phyloP scores from a whole-genome alignment of 2,113 vertebrate species.

The Silurus asotus region DNA sequence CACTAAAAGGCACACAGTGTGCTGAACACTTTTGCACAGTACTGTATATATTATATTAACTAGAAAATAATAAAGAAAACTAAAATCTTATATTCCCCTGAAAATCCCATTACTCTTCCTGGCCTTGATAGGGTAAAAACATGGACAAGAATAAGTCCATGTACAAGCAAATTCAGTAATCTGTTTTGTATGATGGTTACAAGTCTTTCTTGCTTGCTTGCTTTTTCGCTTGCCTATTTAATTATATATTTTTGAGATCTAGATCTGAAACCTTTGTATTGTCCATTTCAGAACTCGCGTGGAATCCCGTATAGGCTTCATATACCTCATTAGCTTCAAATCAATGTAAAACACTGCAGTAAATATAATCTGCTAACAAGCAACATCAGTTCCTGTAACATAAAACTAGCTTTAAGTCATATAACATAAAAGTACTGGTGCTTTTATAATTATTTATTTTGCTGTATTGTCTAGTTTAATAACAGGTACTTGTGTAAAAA shows the following conservation, averaged over 20 bases:
- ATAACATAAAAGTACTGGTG: neutral
- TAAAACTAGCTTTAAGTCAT: neutral
- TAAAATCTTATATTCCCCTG: neutral
- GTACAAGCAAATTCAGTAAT: neutral
- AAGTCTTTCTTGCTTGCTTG: neutral
- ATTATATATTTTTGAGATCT: neutral
- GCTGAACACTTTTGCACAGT: neutral
- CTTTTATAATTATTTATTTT: neutral
- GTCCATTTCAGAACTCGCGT: neutral
- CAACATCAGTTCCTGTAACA: neutral
- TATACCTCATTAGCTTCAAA: neutral
- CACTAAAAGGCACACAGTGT: neutral
- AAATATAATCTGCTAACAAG: neutral
- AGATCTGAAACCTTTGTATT: neutral
- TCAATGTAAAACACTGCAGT: neutral
- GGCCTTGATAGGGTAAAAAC: neutral
- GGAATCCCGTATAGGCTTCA: neutral
- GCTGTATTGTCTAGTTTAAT: neutral
- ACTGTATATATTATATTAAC: neutral
- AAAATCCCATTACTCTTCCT: neutral
- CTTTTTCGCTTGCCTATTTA: neutral
- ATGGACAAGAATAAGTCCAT: neutral
- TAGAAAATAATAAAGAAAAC: neutral
- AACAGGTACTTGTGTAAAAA: neutral
- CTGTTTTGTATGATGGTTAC: neutral